Evolutionary conservation across 1,140 invertebrate genomes (phyloP), one percentile per base, ranked within the genome.

Genomic region (Zaprionus taronus): DNA sequence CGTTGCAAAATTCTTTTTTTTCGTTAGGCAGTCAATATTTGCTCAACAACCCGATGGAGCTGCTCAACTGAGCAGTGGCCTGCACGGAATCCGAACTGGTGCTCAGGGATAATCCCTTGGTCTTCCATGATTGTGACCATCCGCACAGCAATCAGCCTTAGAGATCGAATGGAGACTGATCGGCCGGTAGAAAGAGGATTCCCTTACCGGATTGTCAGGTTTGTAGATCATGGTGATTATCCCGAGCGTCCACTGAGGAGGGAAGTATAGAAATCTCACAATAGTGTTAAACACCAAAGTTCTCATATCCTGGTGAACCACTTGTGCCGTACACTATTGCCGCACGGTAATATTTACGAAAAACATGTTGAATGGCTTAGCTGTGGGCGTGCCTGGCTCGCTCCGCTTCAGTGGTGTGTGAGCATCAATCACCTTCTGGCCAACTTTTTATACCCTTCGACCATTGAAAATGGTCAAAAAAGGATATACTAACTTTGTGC

Each of bases 171-270:
- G 36, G 36, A 34, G 34, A 34, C 34, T 34, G 34, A 61, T 61
- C 58, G 36, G 58, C 58, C 58, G 58, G 26, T 61, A 61, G 58
- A 20, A 61, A 5, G 31, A 28, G 24, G 57, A 6, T 5, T 60
- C 57, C 57, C 31, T 60, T 60, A 36, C 28, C 57, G 57, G 57
- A 26, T 64, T 51, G 41, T 14, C 61, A 51, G 61, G 61, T 53
- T 64, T 64, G 24, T 51, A 41, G 49, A 64, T 64, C 61, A 64
- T 64, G 20, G 44, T 31, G 26, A 28, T 28, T 28, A 28, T 28
- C 26, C 26, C 26, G 26, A 28, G 26, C 26, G 0, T 6, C 26
- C 44, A 64, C 61, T 64, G 61, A 28, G 0, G 6, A 31, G 61
- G 41, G 44, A 64, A 64, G 61, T 24, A 51, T 31, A 17, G 44